phyloP scores from a whole-genome alignment of 2,888 invertebrate species.

The Anodontia alba region DNA sequence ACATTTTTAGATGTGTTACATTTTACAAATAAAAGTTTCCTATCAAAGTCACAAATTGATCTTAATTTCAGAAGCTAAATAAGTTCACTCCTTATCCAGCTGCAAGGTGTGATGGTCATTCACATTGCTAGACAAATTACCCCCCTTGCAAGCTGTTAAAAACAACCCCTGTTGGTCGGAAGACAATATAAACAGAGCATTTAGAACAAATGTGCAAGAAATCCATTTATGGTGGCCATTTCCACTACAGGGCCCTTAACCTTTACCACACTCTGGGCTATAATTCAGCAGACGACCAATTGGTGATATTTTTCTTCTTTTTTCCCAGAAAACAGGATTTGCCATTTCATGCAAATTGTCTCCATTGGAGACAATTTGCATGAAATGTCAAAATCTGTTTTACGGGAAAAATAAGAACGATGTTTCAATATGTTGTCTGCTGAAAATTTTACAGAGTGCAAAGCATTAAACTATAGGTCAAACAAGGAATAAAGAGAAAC shows the following conservation, averaged over 20 bases:
- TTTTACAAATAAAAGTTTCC: not conserved
- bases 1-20: not conserved
- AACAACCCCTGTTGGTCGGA: not conserved
- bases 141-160: conserved; percentile 8
- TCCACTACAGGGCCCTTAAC: not conserved
- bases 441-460: too few species aligned
- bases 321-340: too few species aligned
- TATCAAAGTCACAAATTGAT: not conserved
- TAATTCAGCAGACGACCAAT: too few species aligned
- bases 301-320: too few species aligned
- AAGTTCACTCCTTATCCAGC: not conserved
- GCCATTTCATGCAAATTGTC: too few species aligned
- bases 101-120: not conserved
- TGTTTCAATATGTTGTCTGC: too few species aligned
- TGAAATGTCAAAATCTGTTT: too few species aligned
- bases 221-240: conserved; percentile 8
- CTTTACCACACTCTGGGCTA: too few species aligned
- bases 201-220: conserved; percentile 1
- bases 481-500: not conserved
- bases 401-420: too few species aligned
- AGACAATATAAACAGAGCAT: not conserved
- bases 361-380: too few species aligned
- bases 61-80: conserved; percentile 10
- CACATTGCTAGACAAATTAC: conserved; percentile 2
- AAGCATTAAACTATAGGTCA: conserved; percentile 5